Base-by-base conservation (phyloP, 2,797 vertebrate species). In the Tiaroga cobitis region DNA sequence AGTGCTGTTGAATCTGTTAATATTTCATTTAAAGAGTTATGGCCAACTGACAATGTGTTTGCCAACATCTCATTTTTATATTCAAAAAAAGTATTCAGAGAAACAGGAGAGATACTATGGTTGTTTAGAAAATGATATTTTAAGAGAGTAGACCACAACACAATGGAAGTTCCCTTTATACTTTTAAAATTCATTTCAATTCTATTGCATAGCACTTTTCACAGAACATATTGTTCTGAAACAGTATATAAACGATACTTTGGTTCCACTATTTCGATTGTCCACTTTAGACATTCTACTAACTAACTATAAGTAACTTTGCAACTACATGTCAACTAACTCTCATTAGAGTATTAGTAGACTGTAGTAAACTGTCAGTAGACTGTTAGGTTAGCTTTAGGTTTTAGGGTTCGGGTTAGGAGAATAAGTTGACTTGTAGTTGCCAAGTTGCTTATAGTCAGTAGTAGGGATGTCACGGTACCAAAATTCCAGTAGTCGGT, bases 1-100 rank as follows among this genome's bases (percentile, higher is more conserved):
- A 51, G 46, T 29, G 46, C 32, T 83, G 43, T 51, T 83, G 4
- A 73, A 74, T 65, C 41, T 51, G 24, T 54, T 83, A 41, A 37
- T 46, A 49, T 82, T 73, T 6, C 19, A 59, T 39, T 49, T 63
- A 29, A 61, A 39, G 56, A 77, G 13, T 63, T 43, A 41, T 26
- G 8, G 37, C n/a, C 2, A 8, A 41, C 15, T 61, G 37, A 39
- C 16, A 56, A 76, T 37, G 6, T 37, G 32, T 11, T 59, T 56
- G 3, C 51, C 32, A 76, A 8, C 2, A 24, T 39, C 34, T 24
- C 4, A 76, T 39, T 39, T 76, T n/a, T 37, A n/a, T 56, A 56
- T 56, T 61, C 24, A 61, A 61, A 18, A 24, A 26, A 59, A 34
- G 54, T 21, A 56, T 76, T 37, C 4, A n/a, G 34, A 54, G 19